Percentiles rank a stretch among this genome's conserved stretches.
Conservation (phyloP, 1,140 invertebrate genomes). For the Leptopilina clavipes region DNA sequence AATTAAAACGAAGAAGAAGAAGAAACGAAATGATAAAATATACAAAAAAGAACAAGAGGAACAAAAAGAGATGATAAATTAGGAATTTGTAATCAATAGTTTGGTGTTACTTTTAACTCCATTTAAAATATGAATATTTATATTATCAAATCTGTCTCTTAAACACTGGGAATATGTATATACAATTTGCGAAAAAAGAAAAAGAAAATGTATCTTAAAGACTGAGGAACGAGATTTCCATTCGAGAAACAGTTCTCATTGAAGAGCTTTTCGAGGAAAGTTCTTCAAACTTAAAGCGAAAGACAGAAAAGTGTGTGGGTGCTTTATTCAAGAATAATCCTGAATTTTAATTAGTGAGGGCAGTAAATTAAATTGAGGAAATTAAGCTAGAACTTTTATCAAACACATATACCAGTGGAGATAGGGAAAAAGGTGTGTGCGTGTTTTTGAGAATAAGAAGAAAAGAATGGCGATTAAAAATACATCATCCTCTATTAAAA, state of each 20-base stretch:
- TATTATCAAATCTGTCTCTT: neutral
- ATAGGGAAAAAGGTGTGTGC: neutral
- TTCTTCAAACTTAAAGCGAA: conserved; percentile 7
- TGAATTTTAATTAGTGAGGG: conserved; percentile 29
- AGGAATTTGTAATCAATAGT: too few relatives aligned
- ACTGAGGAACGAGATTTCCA: neutral
- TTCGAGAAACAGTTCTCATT: conserved; percentile 4
- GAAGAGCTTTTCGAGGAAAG: neutral
- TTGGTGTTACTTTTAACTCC: too few relatives aligned
- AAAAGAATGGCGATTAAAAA: neutral
- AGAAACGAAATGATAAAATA: too few relatives aligned
- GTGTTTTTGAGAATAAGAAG: neutral
- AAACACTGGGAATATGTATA: neutral
- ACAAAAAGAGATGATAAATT: too few relatives aligned
- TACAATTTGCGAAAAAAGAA: neutral
- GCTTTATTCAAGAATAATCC: conserved; percentile 23
- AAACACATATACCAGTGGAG: neutral
- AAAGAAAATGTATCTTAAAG: conserved; percentile 3
- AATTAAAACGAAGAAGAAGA: too few relatives aligned
- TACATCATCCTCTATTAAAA: neutral
- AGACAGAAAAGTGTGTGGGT: conserved; percentile 18
- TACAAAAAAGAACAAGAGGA: too few relatives aligned
- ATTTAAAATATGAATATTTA: conserved; percentile 18
- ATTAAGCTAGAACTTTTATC: conserved; percentile 14
- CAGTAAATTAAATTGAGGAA: conserved; percentile 28